Percentiles rank a stretch among this genome's conserved stretches.
Evolutionary conservation across 2,888 invertebrate species (phyloP).

Genomic region (Latheticus oryzae): DNA sequence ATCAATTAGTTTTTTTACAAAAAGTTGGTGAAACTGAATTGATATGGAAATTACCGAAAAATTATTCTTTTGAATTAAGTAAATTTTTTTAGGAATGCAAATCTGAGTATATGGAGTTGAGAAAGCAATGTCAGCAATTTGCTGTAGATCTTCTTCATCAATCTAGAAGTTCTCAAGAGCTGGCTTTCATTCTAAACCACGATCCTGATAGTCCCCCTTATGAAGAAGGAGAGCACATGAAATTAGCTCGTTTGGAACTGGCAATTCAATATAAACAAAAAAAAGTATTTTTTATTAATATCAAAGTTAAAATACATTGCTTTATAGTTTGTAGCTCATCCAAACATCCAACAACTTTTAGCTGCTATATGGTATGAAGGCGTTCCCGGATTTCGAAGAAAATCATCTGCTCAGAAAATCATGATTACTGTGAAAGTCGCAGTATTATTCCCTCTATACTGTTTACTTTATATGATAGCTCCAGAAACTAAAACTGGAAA

Average conservation of each 20-base stretch:
- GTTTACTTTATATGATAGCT: conserved; percentile 84
- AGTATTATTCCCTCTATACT: conserved; percentile 88
- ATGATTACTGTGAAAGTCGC: conserved; percentile 82
- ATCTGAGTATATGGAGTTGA: conserved; percentile 86
- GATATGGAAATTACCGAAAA: too few species aligned
- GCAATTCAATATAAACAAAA: conserved; percentile 97
- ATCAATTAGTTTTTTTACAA: too few species aligned
- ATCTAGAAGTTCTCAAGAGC: conserved; percentile 90
- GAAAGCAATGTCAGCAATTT: conserved; percentile 89
- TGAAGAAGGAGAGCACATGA: conserved; percentile 85
- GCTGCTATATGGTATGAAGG: conserved; percentile 97
- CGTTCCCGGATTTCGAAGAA: conserved; percentile 91
- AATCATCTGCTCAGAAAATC: conserved; percentile 76
- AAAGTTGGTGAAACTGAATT: too few species aligned
- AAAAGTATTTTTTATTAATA: conserved; percentile 70
- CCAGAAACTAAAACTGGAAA: conserved; percentile 85
- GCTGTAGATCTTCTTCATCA: conserved; percentile 92
- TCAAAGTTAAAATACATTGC: conserved; percentile 9
- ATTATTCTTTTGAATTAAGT: too few species aligned
- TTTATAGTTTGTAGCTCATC: conserved; percentile 74
- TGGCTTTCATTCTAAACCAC: conserved; percentile 94
- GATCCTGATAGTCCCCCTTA: conserved; percentile 80
- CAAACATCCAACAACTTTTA: conserved; percentile 92
- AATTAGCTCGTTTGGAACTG: conserved; percentile 85
- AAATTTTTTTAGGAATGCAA: conserved; percentile 76